A percentile compares a stretch with the other conserved stretches of the same genome.
These are phyloP conservation scores for Aleiodes leptofemur DNA, from an alignment of 2,888 invertebrate genomes.

Conservation along the genomic window DNA sequence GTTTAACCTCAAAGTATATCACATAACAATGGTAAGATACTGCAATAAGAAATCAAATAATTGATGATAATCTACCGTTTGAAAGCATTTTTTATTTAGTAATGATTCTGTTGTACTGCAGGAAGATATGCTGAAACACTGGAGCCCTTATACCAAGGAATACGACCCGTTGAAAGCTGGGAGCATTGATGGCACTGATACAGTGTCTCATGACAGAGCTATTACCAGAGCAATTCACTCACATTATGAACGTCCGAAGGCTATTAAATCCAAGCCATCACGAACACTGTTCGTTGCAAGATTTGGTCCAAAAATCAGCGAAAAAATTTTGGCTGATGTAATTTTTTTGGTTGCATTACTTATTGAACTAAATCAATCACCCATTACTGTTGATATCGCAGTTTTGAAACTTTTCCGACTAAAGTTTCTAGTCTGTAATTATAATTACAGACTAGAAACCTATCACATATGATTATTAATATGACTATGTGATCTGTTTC, in stretches of 20 bases:
- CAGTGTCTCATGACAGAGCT: slow-evolving; percentile 87
- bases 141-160: slow-evolving; percentile 78
- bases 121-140: slow-evolving; percentile 65
- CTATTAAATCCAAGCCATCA: slow-evolving; percentile 82
- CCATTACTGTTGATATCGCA: neutral
- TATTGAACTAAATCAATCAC: neutral
- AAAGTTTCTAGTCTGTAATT: no score
- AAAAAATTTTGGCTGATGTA: slow-evolving; percentile 78
- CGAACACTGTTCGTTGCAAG: slow-evolving; percentile 86
- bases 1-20: slow-evolving; percentile 10
- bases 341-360: slow-evolving; percentile 31
- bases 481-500: no score
- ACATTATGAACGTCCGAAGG: slow-evolving; percentile 81
- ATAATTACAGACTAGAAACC: no score
- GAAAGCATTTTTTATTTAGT: no score
- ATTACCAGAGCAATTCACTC: slow-evolving; percentile 83
- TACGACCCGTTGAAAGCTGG: slow-evolving; percentile 90
- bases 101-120: neutral
- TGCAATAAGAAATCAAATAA: neutral
- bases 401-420: no score
- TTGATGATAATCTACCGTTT: neutral
- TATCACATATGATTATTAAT: no score
- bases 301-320: slow-evolving; percentile 81
- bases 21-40: neutral
- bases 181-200: slow-evolving; percentile 92